A percentile compares a stretch with the other conserved stretches of the same genome.
These are phyloP conservation scores for Dunckerocampus dactyliophorus DNA, from an alignment of 2,113 vertebrate genomes.

Conservation along the genomic window DNA sequence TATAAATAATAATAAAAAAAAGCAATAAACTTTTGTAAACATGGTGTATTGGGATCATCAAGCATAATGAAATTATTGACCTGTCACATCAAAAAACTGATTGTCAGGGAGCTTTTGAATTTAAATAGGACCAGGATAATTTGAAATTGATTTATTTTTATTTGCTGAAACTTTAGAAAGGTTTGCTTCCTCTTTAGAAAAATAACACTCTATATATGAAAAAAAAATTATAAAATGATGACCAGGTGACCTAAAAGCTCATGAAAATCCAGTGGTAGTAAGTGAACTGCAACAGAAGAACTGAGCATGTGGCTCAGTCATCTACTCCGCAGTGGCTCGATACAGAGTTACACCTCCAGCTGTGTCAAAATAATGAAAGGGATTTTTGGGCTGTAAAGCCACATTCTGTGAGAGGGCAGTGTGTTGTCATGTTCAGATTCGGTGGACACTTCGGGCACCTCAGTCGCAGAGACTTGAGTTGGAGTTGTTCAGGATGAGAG, in stretches of 20 bases:
- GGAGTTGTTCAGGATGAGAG: slow-evolving; percentile 40
- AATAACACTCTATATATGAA: slow-evolving; percentile 16
- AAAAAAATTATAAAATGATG: slow-evolving; percentile 22
- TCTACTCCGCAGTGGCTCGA: slow-evolving; percentile 40
- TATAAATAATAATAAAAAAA: slow-evolving; percentile 55
- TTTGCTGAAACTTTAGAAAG: slow-evolving; percentile 78
- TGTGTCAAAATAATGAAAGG: slow-evolving; percentile 66
- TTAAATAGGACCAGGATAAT: slow-evolving; percentile 56
- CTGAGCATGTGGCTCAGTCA: slow-evolving; percentile 39
- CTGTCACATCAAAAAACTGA: slow-evolving; percentile 59
- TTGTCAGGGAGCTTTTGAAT: slow-evolving; percentile 69
- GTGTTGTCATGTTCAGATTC: slow-evolving; percentile 49
- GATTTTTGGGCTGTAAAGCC: slow-evolving; percentile 63
- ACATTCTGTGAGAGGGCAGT: slow-evolving; percentile 45
- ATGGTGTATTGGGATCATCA: slow-evolving; percentile 58
- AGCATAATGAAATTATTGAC: slow-evolving; percentile 53
- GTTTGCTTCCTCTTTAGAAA: slow-evolving; percentile 72
- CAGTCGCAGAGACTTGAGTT: slow-evolving; percentile 40
- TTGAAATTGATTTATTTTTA: slow-evolving; percentile 56
- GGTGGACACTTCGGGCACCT: slow-evolving; percentile 46
- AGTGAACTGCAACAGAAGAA: slow-evolving; percentile 47
- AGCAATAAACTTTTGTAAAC: slow-evolving; percentile 78
- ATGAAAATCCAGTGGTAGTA: slow-evolving; percentile 44
- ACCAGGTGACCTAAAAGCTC: slow-evolving; percentile 7
- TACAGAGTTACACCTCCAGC: slow-evolving; percentile 65